These are phyloP conservation scores for Danio albolineatus DNA, from an alignment of 2,797 vertebrate genomes.

Conservation along the genomic window DNA sequence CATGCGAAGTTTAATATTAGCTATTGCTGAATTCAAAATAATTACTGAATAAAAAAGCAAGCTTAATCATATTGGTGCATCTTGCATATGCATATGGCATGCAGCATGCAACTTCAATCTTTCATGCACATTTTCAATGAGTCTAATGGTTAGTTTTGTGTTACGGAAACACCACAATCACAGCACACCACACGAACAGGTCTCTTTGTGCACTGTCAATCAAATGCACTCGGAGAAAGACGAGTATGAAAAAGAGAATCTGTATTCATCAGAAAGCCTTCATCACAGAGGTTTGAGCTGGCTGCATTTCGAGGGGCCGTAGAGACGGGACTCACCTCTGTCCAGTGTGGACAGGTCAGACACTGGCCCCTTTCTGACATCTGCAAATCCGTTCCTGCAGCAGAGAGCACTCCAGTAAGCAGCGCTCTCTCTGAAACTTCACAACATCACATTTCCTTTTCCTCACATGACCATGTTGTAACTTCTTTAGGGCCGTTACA, in stretches of 20 bases:
- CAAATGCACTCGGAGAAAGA: not conserved
- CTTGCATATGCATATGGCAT: not conserved
- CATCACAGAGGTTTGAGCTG: not conserved
- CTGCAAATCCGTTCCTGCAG: slow-evolving; percentile 76
- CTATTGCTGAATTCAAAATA: not conserved
- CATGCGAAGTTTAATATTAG: not conserved
- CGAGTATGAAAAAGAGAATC: not conserved
- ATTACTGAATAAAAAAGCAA: not conserved
- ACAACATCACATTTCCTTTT: not conserved
- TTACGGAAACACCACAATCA: slow-evolving; percentile 7
- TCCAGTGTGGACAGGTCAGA: slow-evolving; percentile 63
- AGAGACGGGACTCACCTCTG: slow-evolving; percentile 77
- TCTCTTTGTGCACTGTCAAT: not conserved
- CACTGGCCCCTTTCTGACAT: slow-evolving; percentile 67
- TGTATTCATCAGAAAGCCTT: not conserved
- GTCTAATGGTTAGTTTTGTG: slow-evolving; percentile 1
- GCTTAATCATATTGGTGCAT: not conserved
- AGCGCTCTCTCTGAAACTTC: not conserved
- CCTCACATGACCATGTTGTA: not conserved
- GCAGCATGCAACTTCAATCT: slow-evolving; percentile 15
- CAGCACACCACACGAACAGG: not conserved
- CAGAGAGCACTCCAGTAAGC: slow-evolving; percentile 66
- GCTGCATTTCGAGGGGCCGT: slow-evolving; percentile 45
- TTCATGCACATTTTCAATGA: not conserved
- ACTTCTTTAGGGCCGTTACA: not conserved